These are phyloP conservation scores for Clarias gariepinus DNA, from an alignment of 2,113 vertebrate genomes.

Conservation along the genomic window DNA sequence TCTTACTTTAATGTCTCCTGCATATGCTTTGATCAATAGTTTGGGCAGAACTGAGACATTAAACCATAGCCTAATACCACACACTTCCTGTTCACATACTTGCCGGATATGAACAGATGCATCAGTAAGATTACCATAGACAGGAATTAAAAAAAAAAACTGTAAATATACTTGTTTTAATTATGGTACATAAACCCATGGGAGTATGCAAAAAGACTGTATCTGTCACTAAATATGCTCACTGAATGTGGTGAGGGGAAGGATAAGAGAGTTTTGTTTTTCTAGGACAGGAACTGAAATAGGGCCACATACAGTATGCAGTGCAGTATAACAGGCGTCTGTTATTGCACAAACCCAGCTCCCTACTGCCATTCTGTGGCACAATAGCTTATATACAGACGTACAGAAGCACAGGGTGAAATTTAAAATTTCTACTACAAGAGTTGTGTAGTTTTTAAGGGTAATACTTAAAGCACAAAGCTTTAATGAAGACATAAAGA, in stretches of 20 bases:
- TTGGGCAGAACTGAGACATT: not conserved
- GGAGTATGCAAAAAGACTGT: not conserved
- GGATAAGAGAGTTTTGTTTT: not conserved
- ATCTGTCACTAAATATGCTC: not conserved
- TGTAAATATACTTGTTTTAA: not conserved
- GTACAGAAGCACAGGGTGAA: not conserved
- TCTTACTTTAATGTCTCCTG: not conserved
- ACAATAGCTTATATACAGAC: not conserved
- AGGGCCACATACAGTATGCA: not conserved
- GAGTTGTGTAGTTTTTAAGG: not conserved
- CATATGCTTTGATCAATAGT: not conserved
- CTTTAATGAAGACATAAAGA: not conserved
- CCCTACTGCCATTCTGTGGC: constrained; percentile 22
- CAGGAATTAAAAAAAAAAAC: not conserved
- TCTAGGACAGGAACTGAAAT: constrained; percentile 12
- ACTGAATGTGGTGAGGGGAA: not conserved
- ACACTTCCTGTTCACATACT: not conserved
- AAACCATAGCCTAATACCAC: not conserved
- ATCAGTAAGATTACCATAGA: not conserved
- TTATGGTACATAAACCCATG: not conserved
- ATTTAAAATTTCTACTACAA: not conserved
- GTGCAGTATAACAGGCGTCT: too few species aligned
- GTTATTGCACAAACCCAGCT: not conserved
- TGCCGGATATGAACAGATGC: not conserved
- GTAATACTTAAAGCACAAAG: not conserved